A percentile compares a stretch with the other conserved stretches of the same genome.
These are phyloP conservation scores for Lypha dubia DNA, from an alignment of 2,888 invertebrate genomes.

Conservation along the genomic window DNA sequence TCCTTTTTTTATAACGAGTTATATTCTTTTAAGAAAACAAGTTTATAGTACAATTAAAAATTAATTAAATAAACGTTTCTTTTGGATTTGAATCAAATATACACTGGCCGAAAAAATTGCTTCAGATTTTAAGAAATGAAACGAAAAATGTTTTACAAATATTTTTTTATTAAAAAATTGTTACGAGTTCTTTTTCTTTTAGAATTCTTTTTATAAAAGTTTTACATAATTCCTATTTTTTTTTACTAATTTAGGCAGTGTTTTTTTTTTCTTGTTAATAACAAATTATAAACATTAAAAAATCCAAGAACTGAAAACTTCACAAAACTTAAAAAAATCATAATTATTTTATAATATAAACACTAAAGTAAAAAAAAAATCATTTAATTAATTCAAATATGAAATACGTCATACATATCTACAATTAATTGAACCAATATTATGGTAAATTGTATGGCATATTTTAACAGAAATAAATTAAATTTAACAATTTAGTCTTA, in stretches of 20 bases:
- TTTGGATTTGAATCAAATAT: too few species aligned
- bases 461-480: slow-evolving; percentile 22
- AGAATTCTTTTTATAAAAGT: not conserved
- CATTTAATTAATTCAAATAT: slow-evolving; percentile 14
- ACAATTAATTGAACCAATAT: slow-evolving; percentile 11
- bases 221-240: slow-evolving; percentile 25
- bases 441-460: not conserved
- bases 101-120: too few species aligned
- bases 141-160: not conserved
- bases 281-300: not conserved
- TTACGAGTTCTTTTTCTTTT: slow-evolving; percentile 8
- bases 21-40: too few species aligned
- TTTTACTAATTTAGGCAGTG: slow-evolving; percentile 47
- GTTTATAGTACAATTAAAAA: too few species aligned
- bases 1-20: too few species aligned
- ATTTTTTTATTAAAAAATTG: not conserved
- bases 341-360: slow-evolving; percentile 23
- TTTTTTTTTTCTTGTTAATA: slow-evolving; percentile 10
- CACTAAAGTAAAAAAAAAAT: not conserved
- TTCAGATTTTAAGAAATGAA: not conserved
- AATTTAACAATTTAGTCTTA: slow-evolving; percentile 20
- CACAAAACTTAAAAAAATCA: not conserved
- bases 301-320: not conserved
- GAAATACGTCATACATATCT: not conserved
- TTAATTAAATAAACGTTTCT: too few species aligned